These are phyloP conservation scores for Empidonax alnorum DNA, from an alignment of 2,113 vertebrate species.

Conservation along the genomic window DNA sequence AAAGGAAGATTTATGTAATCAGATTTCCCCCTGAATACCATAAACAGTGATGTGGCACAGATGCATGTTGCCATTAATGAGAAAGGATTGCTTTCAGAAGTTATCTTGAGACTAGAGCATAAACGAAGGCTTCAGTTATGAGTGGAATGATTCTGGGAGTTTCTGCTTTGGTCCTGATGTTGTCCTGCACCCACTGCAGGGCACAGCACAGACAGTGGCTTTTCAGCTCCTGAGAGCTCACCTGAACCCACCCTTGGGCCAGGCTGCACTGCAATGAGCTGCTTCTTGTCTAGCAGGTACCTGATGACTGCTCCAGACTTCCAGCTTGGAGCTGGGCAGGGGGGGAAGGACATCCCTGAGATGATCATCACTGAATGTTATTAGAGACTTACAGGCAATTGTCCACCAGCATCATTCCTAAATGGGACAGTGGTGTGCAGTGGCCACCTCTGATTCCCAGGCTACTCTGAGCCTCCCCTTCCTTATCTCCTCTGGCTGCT, in stretches of 20 bases:
- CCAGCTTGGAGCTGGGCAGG: not conserved
- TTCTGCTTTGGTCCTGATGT: not conserved
- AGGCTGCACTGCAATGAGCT: not conserved
- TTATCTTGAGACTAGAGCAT: not conserved
- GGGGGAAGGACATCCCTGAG: not conserved
- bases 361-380: not conserved
- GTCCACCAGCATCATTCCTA: not conserved
- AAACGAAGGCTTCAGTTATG: not conserved
- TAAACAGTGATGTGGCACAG: not conserved
- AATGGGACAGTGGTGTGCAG: not conserved
- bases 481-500: not conserved
- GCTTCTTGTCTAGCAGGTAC: not conserved
- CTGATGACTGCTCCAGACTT: not conserved
- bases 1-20: not conserved
- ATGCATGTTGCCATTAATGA: not conserved
- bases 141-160: not conserved
- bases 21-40: not conserved
- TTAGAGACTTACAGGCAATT: not conserved
- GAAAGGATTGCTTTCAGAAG: conserved; percentile 18
- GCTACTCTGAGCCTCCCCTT: not conserved
- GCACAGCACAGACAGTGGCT: not conserved
- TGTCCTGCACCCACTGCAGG: not conserved
- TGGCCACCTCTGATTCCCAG: not conserved
- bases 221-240: not conserved
- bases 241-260: rapidly evolving